Percentiles rank a stretch among this genome's conserved stretches.
These are phyloP conservation scores for Sarcophaga variegata DNA, from an alignment of 2,888 invertebrate genomes.

Conservation along the genomic window DNA sequence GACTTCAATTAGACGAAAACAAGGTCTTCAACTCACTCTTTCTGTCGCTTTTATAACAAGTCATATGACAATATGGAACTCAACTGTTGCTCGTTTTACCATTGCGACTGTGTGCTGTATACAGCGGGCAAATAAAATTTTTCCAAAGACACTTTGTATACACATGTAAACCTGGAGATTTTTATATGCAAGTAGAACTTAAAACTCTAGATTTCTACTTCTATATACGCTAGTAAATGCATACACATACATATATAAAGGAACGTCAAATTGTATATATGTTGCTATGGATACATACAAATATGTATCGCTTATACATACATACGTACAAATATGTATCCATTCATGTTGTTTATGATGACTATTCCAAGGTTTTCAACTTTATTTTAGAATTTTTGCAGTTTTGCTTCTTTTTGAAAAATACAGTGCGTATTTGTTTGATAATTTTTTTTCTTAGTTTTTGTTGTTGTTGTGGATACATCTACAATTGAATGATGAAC, in stretches of 20 bases:
- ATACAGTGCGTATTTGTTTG: slow-evolving; percentile 57
- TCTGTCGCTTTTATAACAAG: too few species aligned
- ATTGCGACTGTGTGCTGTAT: too few species aligned
- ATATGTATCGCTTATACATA: slow-evolving; percentile 30
- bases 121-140: too few species aligned
- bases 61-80: too few species aligned
- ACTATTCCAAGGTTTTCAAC: slow-evolving; percentile 41
- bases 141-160: too few species aligned
- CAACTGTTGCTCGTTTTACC: too few species aligned
- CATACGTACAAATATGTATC: slow-evolving; percentile 37
- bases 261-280: not conserved
- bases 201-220: slow-evolving; percentile 12
- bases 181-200: not conserved
- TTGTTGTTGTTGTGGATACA: not conserved
- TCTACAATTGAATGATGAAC: not conserved
- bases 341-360: slow-evolving; percentile 46
- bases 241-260: slow-evolving; percentile 4
- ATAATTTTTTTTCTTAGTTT: slow-evolving; percentile 47
- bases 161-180: too few species aligned
- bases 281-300: too few species aligned
- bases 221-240: not conserved
- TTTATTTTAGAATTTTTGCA: slow-evolving; percentile 16
- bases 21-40: too few species aligned
- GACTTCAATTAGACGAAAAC: too few species aligned
- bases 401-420: not conserved